A percentile compares a stretch with the other conserved stretches of the same genome.
Evolutionary conservation across 1,140 invertebrate species (phyloP).

Genomic region (Ceratina australensis): DNA sequence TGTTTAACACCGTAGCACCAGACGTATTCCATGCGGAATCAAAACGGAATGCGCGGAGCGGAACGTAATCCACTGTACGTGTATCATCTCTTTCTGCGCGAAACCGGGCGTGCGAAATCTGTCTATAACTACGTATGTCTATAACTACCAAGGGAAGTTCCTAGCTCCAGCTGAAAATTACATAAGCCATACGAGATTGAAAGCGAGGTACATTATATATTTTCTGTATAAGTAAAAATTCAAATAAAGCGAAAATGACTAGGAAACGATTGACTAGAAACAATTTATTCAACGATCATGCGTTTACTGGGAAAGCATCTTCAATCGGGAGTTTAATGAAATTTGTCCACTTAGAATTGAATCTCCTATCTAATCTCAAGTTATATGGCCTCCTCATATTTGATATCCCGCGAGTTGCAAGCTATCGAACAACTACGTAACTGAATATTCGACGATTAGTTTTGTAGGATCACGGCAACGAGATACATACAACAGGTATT

Average conservation of each 20-base stretch:
- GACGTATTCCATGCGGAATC: conserved; percentile 12
- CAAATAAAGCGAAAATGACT: too few species aligned
- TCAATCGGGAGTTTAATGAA: background rate
- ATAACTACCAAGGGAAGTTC: conserved; percentile 32
- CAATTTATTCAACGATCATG: background rate
- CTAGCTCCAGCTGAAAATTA: background rate
- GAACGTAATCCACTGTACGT: conserved; percentile 26
- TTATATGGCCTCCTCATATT: background rate
- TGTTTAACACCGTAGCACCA: conserved; percentile 19
- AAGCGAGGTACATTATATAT: background rate
- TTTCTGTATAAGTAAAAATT: background rate
- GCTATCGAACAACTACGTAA: conserved; percentile 15
- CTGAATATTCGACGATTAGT: background rate
- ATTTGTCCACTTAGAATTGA: background rate
- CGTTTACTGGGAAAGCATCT: background rate
- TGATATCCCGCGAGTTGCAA: background rate
- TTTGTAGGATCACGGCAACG: conserved; percentile 16
- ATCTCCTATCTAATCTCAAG: conserved; percentile 6
- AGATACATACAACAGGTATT: conserved; percentile 2
- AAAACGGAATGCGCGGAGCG: conserved; percentile 12
- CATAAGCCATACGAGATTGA: background rate
- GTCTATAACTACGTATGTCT: conserved; percentile 29
- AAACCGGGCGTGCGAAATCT: conserved; percentile 39
- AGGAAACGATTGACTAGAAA: conserved; percentile 13
- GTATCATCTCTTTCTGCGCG: conserved; percentile 33